Percentiles rank a stretch among this genome's conserved stretches.
phyloP scores from a whole-genome alignment of 2,888 invertebrate genomes.

The Ormyrus rosae region DNA sequence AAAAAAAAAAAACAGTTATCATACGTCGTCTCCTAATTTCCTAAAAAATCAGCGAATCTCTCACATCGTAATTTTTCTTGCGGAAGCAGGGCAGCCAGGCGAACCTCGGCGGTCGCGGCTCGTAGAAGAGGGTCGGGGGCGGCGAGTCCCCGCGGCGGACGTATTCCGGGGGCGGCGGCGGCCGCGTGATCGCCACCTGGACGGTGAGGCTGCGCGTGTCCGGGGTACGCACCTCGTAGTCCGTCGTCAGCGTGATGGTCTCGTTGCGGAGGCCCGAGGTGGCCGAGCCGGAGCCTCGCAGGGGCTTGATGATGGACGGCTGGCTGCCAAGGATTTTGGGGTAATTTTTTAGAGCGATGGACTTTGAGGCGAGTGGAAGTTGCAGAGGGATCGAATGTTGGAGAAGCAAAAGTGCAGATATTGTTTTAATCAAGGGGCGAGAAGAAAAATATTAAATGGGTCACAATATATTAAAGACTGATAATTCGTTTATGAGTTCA shows the following conservation, averaged over 20 bases:
- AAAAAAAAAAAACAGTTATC: too few relatives aligned
- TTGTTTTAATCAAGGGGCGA: too few relatives aligned
- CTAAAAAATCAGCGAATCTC: too few relatives aligned
- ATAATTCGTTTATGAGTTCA: too few relatives aligned
- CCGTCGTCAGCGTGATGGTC: conserved; percentile 37
- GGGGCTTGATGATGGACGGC: background rate
- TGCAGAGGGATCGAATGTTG: too few relatives aligned
- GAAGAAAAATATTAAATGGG: too few relatives aligned
- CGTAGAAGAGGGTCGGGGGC: conserved; percentile 38
- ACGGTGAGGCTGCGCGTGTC: background rate
- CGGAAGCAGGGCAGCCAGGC: conserved; percentile 6
- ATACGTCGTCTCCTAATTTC: too few relatives aligned
- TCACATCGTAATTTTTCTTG: background rate
- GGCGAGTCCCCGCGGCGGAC: conserved; percentile 14
- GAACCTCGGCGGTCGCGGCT: background rate
- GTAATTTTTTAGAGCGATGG: too few relatives aligned
- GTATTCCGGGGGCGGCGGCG: background rate
- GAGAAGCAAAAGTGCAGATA: too few relatives aligned
- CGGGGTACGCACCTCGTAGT: conserved; percentile 24
- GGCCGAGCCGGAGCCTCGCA: background rate
- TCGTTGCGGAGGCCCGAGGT: background rate
- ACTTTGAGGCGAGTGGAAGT: too few relatives aligned
- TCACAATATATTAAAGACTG: too few relatives aligned
- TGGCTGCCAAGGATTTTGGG: background rate
- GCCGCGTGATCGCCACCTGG: background rate